phyloP scores from a whole-genome alignment of 1,140 invertebrate genomes.

The Phenacoccus solenopsis region DNA sequence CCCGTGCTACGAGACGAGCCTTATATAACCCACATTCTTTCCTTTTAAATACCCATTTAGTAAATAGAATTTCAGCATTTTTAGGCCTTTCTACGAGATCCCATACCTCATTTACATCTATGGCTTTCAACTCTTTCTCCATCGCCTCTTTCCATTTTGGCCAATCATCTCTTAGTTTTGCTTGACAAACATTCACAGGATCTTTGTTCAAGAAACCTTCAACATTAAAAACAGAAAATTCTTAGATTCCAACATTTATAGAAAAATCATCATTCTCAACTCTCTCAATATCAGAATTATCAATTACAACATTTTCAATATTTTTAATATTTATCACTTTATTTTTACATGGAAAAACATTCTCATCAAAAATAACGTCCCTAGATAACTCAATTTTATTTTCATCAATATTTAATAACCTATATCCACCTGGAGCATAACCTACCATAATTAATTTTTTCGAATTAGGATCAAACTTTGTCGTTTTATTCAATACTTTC shows the following conservation, averaged over 20 bases:
- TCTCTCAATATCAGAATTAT: neutral
- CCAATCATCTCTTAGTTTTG: neutral
- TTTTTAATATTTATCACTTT: too few species aligned
- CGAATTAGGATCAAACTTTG: conserved; percentile 33
- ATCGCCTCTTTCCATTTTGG: conserved; percentile 32
- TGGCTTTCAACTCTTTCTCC: conserved; percentile 31
- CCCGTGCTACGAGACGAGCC: conserved; percentile 27
- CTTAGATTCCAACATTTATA: neutral
- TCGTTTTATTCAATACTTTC: conserved; percentile 29
- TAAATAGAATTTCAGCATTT: conserved; percentile 21
- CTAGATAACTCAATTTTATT: neutral
- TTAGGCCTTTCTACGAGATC: conserved; percentile 29
- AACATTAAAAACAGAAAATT: neutral
- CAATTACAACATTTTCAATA: neutral
- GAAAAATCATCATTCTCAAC: neutral
- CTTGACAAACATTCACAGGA: neutral
- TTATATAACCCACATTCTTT: conserved; percentile 22
- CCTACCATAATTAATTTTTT: conserved; percentile 23
- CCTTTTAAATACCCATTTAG: conserved; percentile 26
- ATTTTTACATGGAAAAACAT: neutral
- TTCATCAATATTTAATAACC: conserved; percentile 7
- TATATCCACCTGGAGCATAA: conserved; percentile 25
- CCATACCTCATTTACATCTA: conserved; percentile 33
- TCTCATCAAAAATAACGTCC: conserved; percentile 13
- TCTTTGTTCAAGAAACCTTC: neutral